Base-by-base conservation (phyloP, 2,888 invertebrate genomes). In the Pilophorus perplexus region DNA sequence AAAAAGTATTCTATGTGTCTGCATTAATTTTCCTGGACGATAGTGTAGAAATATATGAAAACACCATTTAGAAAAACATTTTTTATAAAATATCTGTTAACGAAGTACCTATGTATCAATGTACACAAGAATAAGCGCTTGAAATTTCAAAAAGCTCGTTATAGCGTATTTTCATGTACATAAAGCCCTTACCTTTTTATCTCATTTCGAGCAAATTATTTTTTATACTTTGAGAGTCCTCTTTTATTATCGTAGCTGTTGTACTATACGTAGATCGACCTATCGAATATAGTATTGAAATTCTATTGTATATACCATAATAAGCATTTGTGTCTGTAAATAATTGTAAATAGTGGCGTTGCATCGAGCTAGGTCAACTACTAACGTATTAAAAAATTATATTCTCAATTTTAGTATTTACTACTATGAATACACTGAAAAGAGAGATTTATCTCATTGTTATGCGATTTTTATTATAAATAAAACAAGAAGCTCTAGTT, bases 111-210 rank as follows among this genome's bases (percentile, higher is more conserved):
- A n/a, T n/a, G n/a, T n/a, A n/a, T n/a, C n/a, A n/a, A 48, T 37
- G 40, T 64, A 37, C 44, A 64, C 25, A 64, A 27, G 40, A 52
- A 27, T 54, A 65, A 65, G 64, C 40, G 54, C 64, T 65, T 54
- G 50, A 20, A 38, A 25, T 20, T 50, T 62, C 25, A 42, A 33
- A 55, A 46, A 52, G 52, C 46, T 62, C 62, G 62, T 62, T 46
- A 46, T 62, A 27, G 22, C 38, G 62, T 46, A 62, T 46, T 62
- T 62, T 46, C 44, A 46, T 62, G 62, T 62, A 62, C 16, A 62
- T 62, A 62, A 62, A 27, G 28, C 28, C 46, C 1, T 10, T n/a
- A n/a, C 27, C 42, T 25, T 23, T 25, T 59, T 10, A 40, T 59
- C 59, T 59, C 27, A 22, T 42, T 62, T 52, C 48, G 23, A 46